These are phyloP conservation scores for Plusia festucae DNA, from an alignment of 2,888 invertebrate species.

Conservation along the genomic window DNA sequence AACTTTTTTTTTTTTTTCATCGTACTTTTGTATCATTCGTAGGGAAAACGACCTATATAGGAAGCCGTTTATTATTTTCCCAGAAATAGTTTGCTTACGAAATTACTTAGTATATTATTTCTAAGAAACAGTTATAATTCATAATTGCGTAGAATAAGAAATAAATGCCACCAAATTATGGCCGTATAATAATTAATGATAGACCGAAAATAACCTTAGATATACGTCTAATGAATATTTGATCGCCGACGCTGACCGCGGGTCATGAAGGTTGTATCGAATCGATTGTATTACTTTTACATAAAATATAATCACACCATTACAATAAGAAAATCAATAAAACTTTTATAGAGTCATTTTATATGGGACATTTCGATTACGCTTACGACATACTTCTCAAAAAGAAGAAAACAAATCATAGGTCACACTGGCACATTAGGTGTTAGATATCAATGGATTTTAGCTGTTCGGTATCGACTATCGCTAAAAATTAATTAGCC, in stretches of 20 bases:
- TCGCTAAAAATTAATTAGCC: too few species aligned
- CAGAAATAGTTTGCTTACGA: neutral
- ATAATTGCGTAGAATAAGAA: slow-evolving; percentile 4
- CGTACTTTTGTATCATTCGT: too few species aligned
- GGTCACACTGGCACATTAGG: too few species aligned
- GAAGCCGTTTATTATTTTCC: too few species aligned
- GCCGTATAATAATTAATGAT: slow-evolving; percentile 15
- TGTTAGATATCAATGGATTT: too few species aligned
- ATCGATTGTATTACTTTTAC: neutral
- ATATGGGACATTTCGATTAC: too few species aligned
- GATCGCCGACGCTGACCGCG: slow-evolving; percentile 6
- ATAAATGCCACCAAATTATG: slow-evolving; percentile 1
- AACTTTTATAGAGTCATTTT: too few species aligned
- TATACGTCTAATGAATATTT: slow-evolving; percentile 22
- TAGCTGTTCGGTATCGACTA: too few species aligned
- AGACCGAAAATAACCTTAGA: slow-evolving; percentile 3
- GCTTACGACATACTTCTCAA: too few species aligned
- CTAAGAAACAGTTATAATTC: neutral
- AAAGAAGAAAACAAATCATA: too few species aligned
- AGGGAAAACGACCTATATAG: too few species aligned
- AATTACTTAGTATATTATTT: neutral
- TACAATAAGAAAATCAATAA: neutral
- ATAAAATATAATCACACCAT: neutral
- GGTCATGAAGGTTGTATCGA: neutral
- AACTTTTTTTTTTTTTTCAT: too few species aligned